These are phyloP conservation scores for Caenorhabditis uteleia DNA, from an alignment of 2,888 invertebrate species.

Conservation along the genomic window DNA sequence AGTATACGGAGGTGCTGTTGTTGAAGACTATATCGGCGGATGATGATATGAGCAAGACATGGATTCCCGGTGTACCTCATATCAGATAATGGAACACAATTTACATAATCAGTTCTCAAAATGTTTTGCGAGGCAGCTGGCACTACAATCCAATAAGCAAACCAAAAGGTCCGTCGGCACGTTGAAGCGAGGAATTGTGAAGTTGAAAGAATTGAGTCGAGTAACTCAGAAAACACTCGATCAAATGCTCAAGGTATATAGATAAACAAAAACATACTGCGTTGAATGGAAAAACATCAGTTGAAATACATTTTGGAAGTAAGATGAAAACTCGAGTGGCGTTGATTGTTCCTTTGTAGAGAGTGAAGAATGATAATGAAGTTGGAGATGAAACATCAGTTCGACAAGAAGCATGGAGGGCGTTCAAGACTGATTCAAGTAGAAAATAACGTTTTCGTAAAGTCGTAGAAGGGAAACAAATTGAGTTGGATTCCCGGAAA, in stretches of 20 bases:
- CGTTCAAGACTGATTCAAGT: background rate
- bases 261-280: background rate
- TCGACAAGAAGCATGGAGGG: background rate
- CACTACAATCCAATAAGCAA: conserved; percentile 47
- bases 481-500: too few relatives aligned
- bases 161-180: conserved; percentile 43
- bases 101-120: conserved; percentile 29
- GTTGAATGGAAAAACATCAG: background rate
- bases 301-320: background rate
- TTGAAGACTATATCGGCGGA: conserved; percentile 11
- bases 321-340: background rate
- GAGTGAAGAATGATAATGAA: background rate
- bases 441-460: too few relatives aligned
- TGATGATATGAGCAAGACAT: conserved; percentile 14
- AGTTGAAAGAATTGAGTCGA: too few relatives aligned
- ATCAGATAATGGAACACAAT: conserved; percentile 47
- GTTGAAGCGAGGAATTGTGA: background rate
- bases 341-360: background rate
- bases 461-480: too few relatives aligned
- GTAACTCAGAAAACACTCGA: too few relatives aligned
- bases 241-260: too few relatives aligned
- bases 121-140: conserved; percentile 17
- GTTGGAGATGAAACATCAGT: background rate
- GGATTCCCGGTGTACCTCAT: conserved; percentile 41
- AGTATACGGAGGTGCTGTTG: conserved; percentile 70